Evolutionary conservation across 2,113 vertebrate genomes (phyloP).

Genomic region (Willisornis vidua): DNA sequence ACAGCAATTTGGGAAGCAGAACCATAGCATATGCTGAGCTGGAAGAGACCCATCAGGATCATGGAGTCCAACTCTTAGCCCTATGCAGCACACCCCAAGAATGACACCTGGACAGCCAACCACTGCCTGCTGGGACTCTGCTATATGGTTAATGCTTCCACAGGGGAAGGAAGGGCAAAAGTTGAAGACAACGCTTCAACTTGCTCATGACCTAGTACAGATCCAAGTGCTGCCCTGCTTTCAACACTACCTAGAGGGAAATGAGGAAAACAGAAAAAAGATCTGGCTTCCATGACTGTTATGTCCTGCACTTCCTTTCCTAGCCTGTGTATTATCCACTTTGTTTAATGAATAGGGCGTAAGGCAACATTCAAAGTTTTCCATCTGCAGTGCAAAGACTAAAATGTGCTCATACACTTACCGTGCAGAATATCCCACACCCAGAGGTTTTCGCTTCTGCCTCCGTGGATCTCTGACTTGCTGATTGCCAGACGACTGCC

Average conservation of each 20-base stretch:
- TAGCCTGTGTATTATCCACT: neutral
- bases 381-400: neutral
- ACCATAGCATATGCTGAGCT: neutral
- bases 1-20: neutral
- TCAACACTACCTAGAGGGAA: neutral
- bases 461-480: slow-evolving; percentile 88
- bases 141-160: neutral
- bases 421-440: slow-evolving; percentile 92
- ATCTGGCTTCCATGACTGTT: neutral
- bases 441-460: slow-evolving; percentile 88
- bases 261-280: neutral
- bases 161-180: neutral
- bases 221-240: neutral
- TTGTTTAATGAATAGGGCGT: neutral
- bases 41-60: neutral
- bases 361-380: neutral
- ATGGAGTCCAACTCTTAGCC: neutral
- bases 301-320: neutral
- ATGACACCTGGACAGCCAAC: neutral
- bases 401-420: slow-evolving; percentile 35
- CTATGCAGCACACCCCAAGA: neutral
- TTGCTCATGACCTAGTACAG: neutral
- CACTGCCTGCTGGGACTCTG: neutral
- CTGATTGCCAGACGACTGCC: slow-evolving; percentile 75
- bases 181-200: neutral